Evolutionary conservation across 2,113 vertebrate genomes (phyloP).

Genomic region (Lampris incognitus): DNA sequence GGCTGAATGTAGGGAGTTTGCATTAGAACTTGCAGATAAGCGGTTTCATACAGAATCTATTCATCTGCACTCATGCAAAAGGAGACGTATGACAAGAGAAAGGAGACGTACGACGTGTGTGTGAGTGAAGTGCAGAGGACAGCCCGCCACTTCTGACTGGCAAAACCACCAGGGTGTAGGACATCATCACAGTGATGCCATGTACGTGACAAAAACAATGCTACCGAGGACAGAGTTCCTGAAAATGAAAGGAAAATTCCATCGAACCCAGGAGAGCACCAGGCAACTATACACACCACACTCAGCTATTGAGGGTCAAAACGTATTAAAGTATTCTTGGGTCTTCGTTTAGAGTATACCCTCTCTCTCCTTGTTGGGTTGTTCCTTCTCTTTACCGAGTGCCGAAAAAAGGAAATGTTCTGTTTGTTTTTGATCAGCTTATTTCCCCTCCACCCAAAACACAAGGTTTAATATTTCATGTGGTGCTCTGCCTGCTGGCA

Average conservation of each 20-base stretch:
- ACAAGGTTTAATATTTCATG: background rate
- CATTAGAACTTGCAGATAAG: background rate
- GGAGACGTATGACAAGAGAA: background rate
- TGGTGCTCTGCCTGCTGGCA: background rate
- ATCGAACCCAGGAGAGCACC: conserved; percentile 14
- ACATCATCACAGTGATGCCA: conserved; percentile 29
- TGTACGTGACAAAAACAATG: conserved; percentile 28
- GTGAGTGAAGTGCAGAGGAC: conserved; percentile 1
- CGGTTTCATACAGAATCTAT: conserved; percentile 21
- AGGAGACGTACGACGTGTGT: background rate
- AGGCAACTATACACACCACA: conserved; percentile 16
- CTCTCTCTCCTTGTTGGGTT: too few relatives aligned
- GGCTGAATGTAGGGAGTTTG: too few relatives aligned
- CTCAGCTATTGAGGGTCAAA: background rate
- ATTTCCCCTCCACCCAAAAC: background rate
- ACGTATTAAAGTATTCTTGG: too few relatives aligned
- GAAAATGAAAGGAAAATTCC: conserved; percentile 50
- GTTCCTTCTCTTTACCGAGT: too few relatives aligned
- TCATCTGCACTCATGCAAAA: background rate
- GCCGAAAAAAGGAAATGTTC: too few relatives aligned
- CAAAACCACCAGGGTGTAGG: conserved; percentile 18
- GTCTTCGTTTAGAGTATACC: too few relatives aligned
- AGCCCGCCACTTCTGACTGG: background rate
- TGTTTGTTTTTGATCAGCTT: too few relatives aligned
- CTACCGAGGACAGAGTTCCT: conserved; percentile 24